Evolutionary conservation across 2,113 vertebrate genomes (phyloP).

Genomic region (Colaptes auratus): DNA sequence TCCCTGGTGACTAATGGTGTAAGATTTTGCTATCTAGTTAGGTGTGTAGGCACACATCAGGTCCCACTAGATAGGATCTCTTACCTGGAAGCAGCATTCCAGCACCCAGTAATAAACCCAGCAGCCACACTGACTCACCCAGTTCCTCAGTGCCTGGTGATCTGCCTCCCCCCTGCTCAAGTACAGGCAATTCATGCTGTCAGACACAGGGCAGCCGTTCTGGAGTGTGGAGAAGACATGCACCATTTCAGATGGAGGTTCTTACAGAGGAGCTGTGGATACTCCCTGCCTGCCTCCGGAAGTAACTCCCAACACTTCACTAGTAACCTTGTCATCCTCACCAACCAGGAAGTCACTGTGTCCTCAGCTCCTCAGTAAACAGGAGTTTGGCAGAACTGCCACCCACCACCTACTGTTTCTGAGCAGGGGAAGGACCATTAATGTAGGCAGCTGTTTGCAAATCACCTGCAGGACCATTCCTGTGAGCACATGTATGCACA

Average conservation of each 20-base stretch:
- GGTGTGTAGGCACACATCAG: slow-evolving; percentile 56
- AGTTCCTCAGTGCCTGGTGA: not conserved
- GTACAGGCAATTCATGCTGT: not conserved
- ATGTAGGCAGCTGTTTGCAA: not conserved
- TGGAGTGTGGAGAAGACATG: not conserved
- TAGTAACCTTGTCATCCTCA: not conserved
- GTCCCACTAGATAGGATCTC: slow-evolving; percentile 45
- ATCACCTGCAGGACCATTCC: not conserved
- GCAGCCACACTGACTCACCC: slow-evolving; percentile 2
- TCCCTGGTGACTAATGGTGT: slow-evolving; percentile 18
- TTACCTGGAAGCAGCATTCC: slow-evolving; percentile 61
- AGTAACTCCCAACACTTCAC: not conserved
- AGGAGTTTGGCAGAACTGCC: not conserved
- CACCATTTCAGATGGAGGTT: not conserved
- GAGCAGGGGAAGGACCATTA: not conserved
- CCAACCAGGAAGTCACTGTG: not conserved
- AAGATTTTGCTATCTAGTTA: slow-evolving; percentile 49
- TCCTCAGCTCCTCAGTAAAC: not conserved
- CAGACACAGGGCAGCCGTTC: not conserved
- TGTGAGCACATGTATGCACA: accelerated
- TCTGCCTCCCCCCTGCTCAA: not conserved
- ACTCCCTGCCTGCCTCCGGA: accelerated
- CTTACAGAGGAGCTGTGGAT: not conserved
- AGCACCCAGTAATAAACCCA: not conserved
- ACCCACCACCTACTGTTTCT: not conserved